Evolutionary conservation across 2,113 vertebrate species (phyloP).

Genomic region (Scalopus aquaticus): DNA sequence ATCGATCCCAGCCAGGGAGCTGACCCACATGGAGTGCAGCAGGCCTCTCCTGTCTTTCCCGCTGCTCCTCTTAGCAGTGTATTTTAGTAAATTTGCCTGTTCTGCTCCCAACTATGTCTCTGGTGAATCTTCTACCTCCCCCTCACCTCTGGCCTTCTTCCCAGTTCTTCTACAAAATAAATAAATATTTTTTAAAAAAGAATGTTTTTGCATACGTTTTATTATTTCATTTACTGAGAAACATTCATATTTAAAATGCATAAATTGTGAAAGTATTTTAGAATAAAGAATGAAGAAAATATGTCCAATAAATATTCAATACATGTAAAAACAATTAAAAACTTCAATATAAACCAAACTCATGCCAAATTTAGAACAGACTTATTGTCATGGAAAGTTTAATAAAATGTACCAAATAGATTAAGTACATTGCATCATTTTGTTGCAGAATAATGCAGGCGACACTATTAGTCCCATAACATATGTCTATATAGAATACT

Average conservation of each 20-base stretch:
- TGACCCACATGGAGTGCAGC: too few relatives aligned
- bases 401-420: neutral
- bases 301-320: constrained; percentile 12
- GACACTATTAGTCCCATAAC: neutral
- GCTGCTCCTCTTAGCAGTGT: too few relatives aligned
- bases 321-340: neutral
- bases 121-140: too few relatives aligned
- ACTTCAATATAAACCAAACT: neutral
- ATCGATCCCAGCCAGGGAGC: too few relatives aligned
- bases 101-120: too few relatives aligned
- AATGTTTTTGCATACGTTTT: neutral
- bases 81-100: too few relatives aligned
- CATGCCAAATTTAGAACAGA: constrained; percentile 12
- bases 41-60: too few relatives aligned
- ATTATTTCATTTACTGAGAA: neutral
- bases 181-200: neutral
- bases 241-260: neutral
- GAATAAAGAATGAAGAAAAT: constrained; percentile 5
- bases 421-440: neutral
- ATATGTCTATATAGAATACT: neutral
- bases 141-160: too few relatives aligned
- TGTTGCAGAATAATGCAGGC: neutral
- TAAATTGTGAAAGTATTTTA: neutral
- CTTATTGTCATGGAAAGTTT: neutral
- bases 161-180: too few relatives aligned